Base-by-base conservation (phyloP, 2,797 vertebrate genomes). In the Muraenolepis orangiensis region DNA sequence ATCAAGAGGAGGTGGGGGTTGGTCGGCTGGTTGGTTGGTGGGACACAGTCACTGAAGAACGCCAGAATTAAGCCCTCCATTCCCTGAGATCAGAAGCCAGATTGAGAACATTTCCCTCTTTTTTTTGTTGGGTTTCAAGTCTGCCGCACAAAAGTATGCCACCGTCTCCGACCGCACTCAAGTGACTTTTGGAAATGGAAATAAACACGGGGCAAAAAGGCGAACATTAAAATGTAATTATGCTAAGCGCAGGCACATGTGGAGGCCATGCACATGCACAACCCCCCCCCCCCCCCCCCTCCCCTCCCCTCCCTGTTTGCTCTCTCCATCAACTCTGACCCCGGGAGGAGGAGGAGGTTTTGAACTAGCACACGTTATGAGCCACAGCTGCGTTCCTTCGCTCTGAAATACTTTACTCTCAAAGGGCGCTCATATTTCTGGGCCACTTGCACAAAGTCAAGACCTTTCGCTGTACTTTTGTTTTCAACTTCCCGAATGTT, bases 231-330 rank as follows among this genome's bases (percentile, higher is more conserved):
- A 91, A 87, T 81, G 89, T 84, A 91, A 93, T 93, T 92, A 91
- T 80, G 81, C 76, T 93, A 94, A 94, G 91, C 91, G 90, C 84
- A 93, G 90, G 80, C 93, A 94, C 87, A 92, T 95, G 93, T 90
- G 83, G 87, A 86, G 87, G 87, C 89, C 82, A 79, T 80, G 81
- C 81, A 76, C 81, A 74, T 76, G n/a, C n/a, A n/a, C n/a, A n/a
- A n/a, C n/a, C n/a, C n/a, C n/a, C n/a, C n/a, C n/a, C n/a, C n/a
- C n/a, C n/a, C n/a, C n/a, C n/a, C n/a, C n/a, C n/a, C n/a, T n/a
- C n/a, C n/a, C n/a, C n/a, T 68, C 84, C 66, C 82, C 80, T 77
- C 74, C 83, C 83, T 75, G 90, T 89, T 86, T 88, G 87, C 88
- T 86, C 80, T 91, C 92, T 83, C 68, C 71, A 82, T 87, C 86